A percentile compares a stretch with the other conserved stretches of the same genome.
Evolutionary conservation across 2,113 vertebrate species (phyloP).

Genomic region (cattle (Bos taurus)): ARS-UCD2.0 NC_037329.1:33904001-33904500

Average conservation of each 20-base stretch:
- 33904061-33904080: fast-evolving
- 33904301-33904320: background rate
- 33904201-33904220: background rate
- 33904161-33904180: background rate
- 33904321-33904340: background rate
- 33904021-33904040: background rate
- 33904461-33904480: background rate
- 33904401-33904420: background rate
- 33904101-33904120: background rate
- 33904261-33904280: background rate
- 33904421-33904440: background rate
- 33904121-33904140: background rate
- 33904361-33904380: background rate
- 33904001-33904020: background rate
- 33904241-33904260: background rate
- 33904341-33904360: background rate
- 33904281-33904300: background rate
- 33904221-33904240: background rate
- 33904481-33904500: background rate
- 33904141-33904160: background rate
- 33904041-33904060: background rate
- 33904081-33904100: background rate
- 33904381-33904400: background rate
- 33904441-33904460: background rate
- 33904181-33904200: background rate